These are phyloP conservation scores for Phalacrocorax aristotelis DNA, from an alignment of 2,113 vertebrate genomes.

Conservation along the genomic window DNA sequence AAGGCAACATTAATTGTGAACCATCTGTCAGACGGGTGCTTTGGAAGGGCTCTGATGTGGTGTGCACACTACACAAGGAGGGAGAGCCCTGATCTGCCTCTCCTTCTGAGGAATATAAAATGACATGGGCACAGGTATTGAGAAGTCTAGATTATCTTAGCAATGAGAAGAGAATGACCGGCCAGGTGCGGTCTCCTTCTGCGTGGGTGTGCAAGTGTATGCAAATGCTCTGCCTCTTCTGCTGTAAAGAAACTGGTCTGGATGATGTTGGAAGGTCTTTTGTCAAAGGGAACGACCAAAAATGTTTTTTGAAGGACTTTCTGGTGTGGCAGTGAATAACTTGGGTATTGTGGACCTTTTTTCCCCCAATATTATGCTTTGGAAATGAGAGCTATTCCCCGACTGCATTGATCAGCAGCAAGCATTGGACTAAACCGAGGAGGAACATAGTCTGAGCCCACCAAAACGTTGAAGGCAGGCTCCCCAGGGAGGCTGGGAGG, in stretches of 20 bases:
- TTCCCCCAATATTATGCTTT: too few species aligned
- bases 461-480: not conserved
- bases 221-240: fast-evolving
- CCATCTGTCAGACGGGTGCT: not conserved
- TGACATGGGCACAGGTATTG: not conserved
- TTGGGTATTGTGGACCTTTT: too few species aligned
- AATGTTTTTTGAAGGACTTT: not conserved
- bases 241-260: not conserved
- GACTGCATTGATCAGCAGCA: not conserved
- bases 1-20: not conserved
- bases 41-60: not conserved
- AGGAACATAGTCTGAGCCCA: not conserved
- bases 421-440: not conserved
- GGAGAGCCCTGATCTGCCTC: not conserved
- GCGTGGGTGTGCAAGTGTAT: fast-evolving
- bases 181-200: not conserved
- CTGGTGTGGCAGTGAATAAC: not conserved
- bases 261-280: fast-evolving
- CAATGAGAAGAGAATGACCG: not conserved
- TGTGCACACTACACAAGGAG: fast-evolving
- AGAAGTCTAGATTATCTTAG: not conserved
- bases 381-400: not conserved
- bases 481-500: not conserved
- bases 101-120: not conserved
- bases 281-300: not conserved